Base-by-base conservation (phyloP, 2,113 vertebrate genomes). In the Triplophysa dalaica region DNA sequence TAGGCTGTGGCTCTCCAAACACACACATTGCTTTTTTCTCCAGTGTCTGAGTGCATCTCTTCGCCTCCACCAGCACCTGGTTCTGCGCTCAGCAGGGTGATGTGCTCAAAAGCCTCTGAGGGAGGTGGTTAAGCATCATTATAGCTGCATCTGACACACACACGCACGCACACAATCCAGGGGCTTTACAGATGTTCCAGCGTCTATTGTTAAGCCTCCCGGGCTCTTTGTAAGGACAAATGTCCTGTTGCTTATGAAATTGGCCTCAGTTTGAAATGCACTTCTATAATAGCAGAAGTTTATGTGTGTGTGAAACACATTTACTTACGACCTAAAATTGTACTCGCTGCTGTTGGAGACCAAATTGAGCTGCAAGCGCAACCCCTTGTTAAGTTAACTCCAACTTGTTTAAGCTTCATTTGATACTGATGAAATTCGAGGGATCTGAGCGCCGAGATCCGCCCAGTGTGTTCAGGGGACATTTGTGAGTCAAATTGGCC, bases 91-190 rank as follows among this genome's bases (percentile, higher is more conserved):
- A 85, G 84, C 77, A 63, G 85, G 87, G 78, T 65, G 83, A 87
- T 85, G 81, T 82, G 83, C 87, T 87, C 84, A 84, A 87, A 87
- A 84, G 83, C 81, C 41, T 75, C 70, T 41, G 81, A 83, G 83
- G 79, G 74, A 86, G 85, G 85, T 81, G 82, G 84, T 88, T 86
- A 86, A 78, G 81, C 85, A 72, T 79, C 84, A 86, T 88, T 88
- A 86, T 85, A 80, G 78, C 84, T 43, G 67, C 69, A 80, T 82
- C 84, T 41, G 24, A 65, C 82, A 76, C 78, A 79, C 79, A 77
- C 73, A 81, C 68, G 54, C 26, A 62, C 33, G 13, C 70, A 58
- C 70, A 78, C 70, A 73, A 72, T 52, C 29, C 26, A 52, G 52
- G n/a, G 70, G 29, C 65, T 72, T 72, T 79, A 60, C 82, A 81